Evolutionary conservation across 2,888 invertebrate genomes (phyloP).

Genomic region (Nematopogon swammerdamellus): DNA sequence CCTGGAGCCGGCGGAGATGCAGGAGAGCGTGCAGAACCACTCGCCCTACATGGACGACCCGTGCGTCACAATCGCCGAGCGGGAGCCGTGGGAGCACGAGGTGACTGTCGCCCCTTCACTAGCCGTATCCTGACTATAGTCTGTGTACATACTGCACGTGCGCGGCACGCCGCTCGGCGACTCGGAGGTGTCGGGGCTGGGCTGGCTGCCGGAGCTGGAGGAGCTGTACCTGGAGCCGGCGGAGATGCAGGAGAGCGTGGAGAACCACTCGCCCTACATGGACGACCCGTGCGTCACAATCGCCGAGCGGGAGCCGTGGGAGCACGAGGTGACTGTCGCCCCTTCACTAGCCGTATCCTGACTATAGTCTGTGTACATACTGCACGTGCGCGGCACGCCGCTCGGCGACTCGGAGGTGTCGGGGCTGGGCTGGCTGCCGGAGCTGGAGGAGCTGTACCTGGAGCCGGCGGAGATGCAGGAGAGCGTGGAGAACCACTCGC

Average conservation of each 20-base stretch:
- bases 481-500: conserved; percentile 15
- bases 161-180: conserved; percentile 40
- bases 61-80: no score
- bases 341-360: no score
- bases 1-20: no score
- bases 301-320: conserved; percentile 24
- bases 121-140: no score
- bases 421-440: conserved; percentile 35
- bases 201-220: conserved; percentile 31
- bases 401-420: conserved; percentile 45
- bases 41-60: no score
- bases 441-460: conserved; percentile 24
- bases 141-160: conserved; percentile 30
- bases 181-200: conserved; percentile 40
- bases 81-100: no score
- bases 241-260: neutral
- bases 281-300: conserved; percentile 11
- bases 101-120: no score
- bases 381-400: conserved; percentile 38
- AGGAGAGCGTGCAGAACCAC: no score
- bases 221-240: conserved; percentile 22
- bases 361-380: conserved; percentile 23
- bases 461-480: conserved; percentile 11
- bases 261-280: conserved; percentile 19
- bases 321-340: conserved; percentile 11